These are phyloP conservation scores for Hirudo medicinalis DNA, from an alignment of 1,140 invertebrate species.

Conservation along the genomic window DNA sequence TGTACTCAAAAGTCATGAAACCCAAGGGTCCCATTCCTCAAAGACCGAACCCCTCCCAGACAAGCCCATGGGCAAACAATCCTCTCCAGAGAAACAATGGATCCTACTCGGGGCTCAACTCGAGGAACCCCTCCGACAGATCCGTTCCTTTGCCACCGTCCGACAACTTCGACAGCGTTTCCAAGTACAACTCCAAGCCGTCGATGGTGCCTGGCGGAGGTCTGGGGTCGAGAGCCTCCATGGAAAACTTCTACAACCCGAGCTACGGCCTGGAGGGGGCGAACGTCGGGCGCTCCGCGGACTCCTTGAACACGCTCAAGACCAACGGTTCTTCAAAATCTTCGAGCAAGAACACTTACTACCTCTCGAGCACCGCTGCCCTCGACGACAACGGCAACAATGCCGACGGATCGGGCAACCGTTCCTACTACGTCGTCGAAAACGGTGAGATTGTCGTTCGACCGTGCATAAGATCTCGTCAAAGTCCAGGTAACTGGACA, in stretches of 20 bases:
- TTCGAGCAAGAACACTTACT: slow-evolving; percentile 9
- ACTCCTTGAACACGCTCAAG: background rate
- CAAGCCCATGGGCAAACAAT: too few relatives aligned
- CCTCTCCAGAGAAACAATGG: too few relatives aligned
- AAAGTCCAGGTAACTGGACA: too few relatives aligned
- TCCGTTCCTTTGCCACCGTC: background rate
- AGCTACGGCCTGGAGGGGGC: background rate
- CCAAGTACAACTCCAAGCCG: background rate
- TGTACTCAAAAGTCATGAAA: too few relatives aligned
- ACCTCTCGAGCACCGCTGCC: too few relatives aligned
- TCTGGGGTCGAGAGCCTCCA: background rate
- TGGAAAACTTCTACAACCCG: background rate
- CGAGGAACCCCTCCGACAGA: background rate
- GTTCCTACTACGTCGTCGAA: too few relatives aligned
- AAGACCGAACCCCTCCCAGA: too few relatives aligned
- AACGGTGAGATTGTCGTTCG: too few relatives aligned
- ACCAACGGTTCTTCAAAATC: background rate
- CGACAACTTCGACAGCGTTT: slow-evolving; percentile 7
- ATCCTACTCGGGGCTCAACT: too few relatives aligned
- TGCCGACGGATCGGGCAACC: too few relatives aligned
- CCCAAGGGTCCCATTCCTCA: too few relatives aligned
- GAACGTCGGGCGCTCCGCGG: background rate
- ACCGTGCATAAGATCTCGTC: too few relatives aligned
- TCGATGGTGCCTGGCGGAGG: background rate
- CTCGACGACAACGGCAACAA: background rate